phyloP scores from a whole-genome alignment of 2,797 vertebrate genomes.

The Notolepis coatsorum region DNA sequence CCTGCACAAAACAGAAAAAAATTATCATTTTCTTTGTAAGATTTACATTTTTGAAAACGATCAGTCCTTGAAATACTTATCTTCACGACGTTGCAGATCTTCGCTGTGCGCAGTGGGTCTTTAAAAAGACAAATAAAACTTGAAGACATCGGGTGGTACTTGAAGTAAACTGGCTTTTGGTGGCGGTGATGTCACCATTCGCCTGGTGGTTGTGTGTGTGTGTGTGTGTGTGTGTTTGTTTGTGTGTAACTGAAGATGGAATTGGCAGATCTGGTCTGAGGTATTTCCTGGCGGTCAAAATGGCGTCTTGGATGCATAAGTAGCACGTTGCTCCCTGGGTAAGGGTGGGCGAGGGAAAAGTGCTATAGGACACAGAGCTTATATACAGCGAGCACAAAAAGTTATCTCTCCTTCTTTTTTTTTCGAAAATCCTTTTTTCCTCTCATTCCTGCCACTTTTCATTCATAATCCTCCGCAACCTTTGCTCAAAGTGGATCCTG shows the following conservation, averaged over 20 bases:
- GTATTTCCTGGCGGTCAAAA: conserved; percentile 77
- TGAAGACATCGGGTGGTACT: conserved; percentile 55
- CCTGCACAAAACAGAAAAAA: conserved; percentile 26
- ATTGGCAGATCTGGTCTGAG: conserved; percentile 75
- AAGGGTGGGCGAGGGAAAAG: conserved; percentile 68
- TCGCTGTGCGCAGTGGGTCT: conserved; percentile 29
- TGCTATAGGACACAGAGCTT: conserved; percentile 82
- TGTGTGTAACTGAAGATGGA: conserved; percentile 5
- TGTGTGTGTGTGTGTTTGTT: conserved; percentile 18
- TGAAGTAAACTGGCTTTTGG: conserved; percentile 60
- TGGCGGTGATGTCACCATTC: conserved; percentile 42
- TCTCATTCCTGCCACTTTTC: conserved; percentile 17
- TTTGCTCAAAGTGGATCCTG: conserved; percentile 42
- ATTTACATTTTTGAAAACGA: conserved; percentile 29
- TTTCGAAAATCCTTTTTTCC: conserved; percentile 28
- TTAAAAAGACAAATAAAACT: conserved; percentile 34
- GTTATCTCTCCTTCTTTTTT: conserved; percentile 27
- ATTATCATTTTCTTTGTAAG: not conserved
- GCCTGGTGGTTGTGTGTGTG: conserved; percentile 13
- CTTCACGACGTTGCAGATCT: conserved; percentile 17
- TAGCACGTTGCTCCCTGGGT: conserved; percentile 73
- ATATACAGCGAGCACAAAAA: conserved; percentile 82
- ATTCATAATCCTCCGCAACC: conserved; percentile 9
- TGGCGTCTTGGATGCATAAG: conserved; percentile 82
- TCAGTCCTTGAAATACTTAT: conserved; percentile 40